Evolutionary conservation across 2,888 invertebrate species (phyloP).

Genomic region (Alentia gelatinosa): DNA sequence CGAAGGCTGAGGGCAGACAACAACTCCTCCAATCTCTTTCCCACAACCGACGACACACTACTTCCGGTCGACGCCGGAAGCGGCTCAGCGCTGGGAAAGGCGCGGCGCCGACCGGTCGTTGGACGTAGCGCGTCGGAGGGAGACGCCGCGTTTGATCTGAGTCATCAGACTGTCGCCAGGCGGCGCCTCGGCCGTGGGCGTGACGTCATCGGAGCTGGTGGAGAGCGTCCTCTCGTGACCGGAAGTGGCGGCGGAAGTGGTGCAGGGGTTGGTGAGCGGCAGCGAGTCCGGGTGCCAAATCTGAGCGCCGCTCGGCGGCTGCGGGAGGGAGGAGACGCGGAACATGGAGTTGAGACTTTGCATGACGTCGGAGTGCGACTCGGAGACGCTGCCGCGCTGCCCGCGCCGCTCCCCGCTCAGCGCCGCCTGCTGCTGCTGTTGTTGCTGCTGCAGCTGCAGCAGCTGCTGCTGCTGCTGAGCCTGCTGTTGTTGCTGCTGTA

Average conservation of each 20-base stretch:
- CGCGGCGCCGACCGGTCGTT: slow-evolving; percentile 54
- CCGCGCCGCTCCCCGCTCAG: neutral
- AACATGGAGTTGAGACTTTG: slow-evolving; percentile 47
- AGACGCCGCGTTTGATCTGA: slow-evolving; percentile 54
- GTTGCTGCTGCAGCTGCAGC: neutral
- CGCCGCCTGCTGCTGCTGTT: neutral
- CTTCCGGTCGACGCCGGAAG: too few species aligned
- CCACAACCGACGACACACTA: too few species aligned
- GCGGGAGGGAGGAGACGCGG: neutral
- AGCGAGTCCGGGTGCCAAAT: slow-evolving; percentile 38
- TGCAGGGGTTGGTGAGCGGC: neutral
- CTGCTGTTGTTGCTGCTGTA: neutral
- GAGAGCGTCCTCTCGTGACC: neutral
- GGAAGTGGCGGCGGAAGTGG: neutral
- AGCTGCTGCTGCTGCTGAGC: neutral
- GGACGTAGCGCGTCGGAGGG: neutral
- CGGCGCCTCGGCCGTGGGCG: slow-evolving; percentile 45
- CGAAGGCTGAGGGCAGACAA: too few species aligned
- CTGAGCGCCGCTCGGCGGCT: neutral
- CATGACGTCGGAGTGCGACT: slow-evolving; percentile 41
- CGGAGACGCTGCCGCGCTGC: neutral
- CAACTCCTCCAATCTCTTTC: too few species aligned
- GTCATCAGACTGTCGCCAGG: neutral
- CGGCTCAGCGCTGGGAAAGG: slow-evolving; percentile 5
- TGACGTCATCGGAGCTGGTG: slow-evolving; percentile 31